Conservation (phyloP, 2,113 vertebrate species). For the Crotalus horridus region DNA sequence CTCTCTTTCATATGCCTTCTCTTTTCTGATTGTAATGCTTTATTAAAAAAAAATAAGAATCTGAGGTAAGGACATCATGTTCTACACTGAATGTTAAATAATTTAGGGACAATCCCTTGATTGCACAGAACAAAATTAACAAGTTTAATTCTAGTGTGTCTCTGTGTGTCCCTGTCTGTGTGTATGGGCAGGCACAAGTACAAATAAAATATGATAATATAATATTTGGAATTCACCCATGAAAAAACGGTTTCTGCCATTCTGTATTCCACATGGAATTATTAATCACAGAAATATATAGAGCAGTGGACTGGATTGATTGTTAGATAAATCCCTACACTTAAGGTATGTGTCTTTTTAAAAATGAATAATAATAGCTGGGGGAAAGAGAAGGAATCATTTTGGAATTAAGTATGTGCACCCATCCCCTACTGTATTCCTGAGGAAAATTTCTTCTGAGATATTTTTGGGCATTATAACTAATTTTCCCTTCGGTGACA, state of each 20-base stretch:
- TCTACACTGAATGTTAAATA: accelerated
- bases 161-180: too few relatives aligned
- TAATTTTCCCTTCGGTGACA: background rate
- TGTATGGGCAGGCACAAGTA: background rate
- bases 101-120: background rate
- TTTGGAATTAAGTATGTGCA: background rate
- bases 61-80: background rate
- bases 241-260: background rate
- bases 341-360: background rate
- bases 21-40: background rate
- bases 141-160: background rate
- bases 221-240: accelerated
- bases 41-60: background rate
- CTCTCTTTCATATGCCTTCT: accelerated
- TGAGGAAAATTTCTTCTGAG: background rate
- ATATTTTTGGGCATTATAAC: too few relatives aligned
- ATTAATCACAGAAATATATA: background rate
- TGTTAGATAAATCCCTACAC: background rate
- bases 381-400: background rate
- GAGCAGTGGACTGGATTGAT: background rate
- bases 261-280: accelerated
- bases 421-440: background rate
- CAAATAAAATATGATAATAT: background rate
- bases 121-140: background rate
- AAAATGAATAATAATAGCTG: background rate